Evolutionary conservation across 53 echinoderm and acorn worm genomes (phyloP).

Genomic region (Echinarachnius parma): DNA sequence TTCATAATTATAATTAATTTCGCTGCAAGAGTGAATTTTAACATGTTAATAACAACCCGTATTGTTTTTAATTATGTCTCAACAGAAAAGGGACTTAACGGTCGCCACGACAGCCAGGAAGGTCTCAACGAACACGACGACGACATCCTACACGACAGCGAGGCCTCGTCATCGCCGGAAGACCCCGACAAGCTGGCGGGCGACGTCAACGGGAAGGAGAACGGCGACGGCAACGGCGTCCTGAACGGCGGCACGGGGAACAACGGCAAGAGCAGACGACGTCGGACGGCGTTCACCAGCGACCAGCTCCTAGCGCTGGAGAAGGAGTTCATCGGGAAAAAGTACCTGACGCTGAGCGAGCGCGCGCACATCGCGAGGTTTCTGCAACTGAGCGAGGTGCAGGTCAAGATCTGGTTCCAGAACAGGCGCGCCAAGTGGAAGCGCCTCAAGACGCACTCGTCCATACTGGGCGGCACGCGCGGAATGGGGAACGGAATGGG

Average conservation of each 20-base stretch:
- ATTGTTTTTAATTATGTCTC: too few relatives aligned
- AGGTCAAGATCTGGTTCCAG: slow-evolving; percentile 92
- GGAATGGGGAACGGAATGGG: neutral
- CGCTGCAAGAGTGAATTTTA: too few relatives aligned
- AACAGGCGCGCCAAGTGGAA: slow-evolving; percentile 91
- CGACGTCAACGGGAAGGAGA: slow-evolving; percentile 52
- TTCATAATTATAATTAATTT: too few relatives aligned
- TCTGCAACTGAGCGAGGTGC: slow-evolving; percentile 80
- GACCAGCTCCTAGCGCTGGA: slow-evolving; percentile 82
- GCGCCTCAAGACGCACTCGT: slow-evolving; percentile 67
- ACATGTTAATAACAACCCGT: too few relatives aligned
- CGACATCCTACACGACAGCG: slow-evolving; percentile 47
- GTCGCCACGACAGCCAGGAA: slow-evolving; percentile 17
- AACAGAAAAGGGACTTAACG: slow-evolving; percentile 25
- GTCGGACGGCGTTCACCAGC: slow-evolving; percentile 86
- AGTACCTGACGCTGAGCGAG: slow-evolving; percentile 82
- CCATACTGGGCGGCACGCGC: slow-evolving; percentile 26
- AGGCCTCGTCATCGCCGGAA: slow-evolving; percentile 29
- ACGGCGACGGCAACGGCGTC: slow-evolving; percentile 18
- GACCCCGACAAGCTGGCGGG: slow-evolving; percentile 32
- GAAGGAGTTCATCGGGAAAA: slow-evolving; percentile 87
- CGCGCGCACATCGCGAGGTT: slow-evolving; percentile 78
- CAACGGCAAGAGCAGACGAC: slow-evolving; percentile 68
- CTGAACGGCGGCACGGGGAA: slow-evolving; percentile 34
- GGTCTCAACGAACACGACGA: slow-evolving; percentile 26